Percentiles rank a stretch among this genome's conserved stretches.
Evolutionary conservation across 2,113 vertebrate genomes (phyloP).

Genomic region (Podocnemis expansa): DNA sequence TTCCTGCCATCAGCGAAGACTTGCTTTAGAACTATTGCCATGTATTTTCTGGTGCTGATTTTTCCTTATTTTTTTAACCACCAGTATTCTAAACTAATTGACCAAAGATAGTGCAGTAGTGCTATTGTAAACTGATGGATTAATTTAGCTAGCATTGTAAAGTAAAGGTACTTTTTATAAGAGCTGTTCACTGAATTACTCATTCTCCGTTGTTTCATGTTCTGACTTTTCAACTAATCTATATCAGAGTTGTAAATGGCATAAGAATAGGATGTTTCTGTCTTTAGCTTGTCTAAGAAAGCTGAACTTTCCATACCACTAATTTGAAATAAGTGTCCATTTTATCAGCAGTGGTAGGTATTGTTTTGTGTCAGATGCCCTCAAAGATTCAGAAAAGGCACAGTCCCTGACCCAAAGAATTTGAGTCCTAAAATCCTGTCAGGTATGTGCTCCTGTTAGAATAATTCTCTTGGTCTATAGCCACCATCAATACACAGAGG

Average conservation of each 20-base stretch:
- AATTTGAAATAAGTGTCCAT: background rate
- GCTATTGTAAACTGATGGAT: background rate
- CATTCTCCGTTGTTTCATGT: background rate
- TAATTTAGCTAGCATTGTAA: background rate
- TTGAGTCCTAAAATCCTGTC: background rate
- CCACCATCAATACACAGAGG: background rate
- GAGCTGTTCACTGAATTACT: background rate
- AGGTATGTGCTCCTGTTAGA: background rate
- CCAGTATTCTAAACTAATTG: background rate
- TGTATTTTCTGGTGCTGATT: background rate
- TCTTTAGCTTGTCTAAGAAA: background rate
- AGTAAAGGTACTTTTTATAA: accelerated
- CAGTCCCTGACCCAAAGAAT: background rate
- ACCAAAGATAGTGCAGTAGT: background rate
- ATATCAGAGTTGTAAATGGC: background rate
- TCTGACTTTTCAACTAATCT: background rate
- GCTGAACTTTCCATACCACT: background rate
- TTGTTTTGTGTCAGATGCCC: background rate
- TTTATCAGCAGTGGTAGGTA: background rate
- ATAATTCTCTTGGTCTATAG: background rate
- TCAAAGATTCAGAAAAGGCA: background rate
- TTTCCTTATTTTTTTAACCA: background rate
- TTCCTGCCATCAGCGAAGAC: no score
- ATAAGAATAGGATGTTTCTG: background rate
- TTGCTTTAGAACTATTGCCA: background rate